Conservation (phyloP, 1,140 invertebrate genomes). For the Drosophila carrolli region DNA sequence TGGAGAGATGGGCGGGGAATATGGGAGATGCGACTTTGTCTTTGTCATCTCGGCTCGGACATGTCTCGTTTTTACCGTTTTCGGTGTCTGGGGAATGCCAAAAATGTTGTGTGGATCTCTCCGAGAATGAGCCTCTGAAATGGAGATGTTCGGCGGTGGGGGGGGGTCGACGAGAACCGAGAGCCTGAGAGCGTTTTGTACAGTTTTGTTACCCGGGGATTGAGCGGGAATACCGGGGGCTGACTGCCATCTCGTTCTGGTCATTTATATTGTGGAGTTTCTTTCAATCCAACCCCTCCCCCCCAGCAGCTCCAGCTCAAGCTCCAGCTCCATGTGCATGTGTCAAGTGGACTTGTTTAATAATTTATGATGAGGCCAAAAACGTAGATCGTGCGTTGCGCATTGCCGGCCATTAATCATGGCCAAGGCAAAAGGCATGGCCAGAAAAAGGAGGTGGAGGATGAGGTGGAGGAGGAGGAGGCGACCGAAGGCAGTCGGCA, state of each 20-base stretch:
- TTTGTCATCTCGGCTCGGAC: constrained; percentile 38
- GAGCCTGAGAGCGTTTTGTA: constrained; percentile 64
- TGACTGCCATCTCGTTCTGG: constrained; percentile 58
- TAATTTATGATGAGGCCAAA: constrained; percentile 82
- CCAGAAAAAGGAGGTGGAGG: neutral
- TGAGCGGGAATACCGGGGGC: constrained; percentile 8
- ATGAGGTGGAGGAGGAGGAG: too few relatives aligned
- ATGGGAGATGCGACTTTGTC: constrained; percentile 26
- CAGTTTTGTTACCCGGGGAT: constrained; percentile 55
- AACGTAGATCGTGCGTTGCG: constrained; percentile 81
- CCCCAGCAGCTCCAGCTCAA: neutral
- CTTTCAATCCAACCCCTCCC: constrained; percentile 10
- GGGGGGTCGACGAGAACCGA: neutral
- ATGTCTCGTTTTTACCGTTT: constrained; percentile 74
- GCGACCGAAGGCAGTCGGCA: neutral
- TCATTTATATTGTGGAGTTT: constrained; percentile 74
- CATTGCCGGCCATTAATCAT: constrained; percentile 81
- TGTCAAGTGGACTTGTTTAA: constrained; percentile 82
- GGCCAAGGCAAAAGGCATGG: constrained; percentile 43
- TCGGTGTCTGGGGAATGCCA: constrained; percentile 71
- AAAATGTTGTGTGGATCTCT: constrained; percentile 67
- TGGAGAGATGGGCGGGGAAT: neutral
- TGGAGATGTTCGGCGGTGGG: constrained; percentile 8
- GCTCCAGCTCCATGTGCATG: constrained; percentile 54
- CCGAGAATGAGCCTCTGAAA: constrained; percentile 30